These are phyloP conservation scores for Catharus fuscescens DNA, from an alignment of 2,113 vertebrate species.

Conservation along the genomic window DNA sequence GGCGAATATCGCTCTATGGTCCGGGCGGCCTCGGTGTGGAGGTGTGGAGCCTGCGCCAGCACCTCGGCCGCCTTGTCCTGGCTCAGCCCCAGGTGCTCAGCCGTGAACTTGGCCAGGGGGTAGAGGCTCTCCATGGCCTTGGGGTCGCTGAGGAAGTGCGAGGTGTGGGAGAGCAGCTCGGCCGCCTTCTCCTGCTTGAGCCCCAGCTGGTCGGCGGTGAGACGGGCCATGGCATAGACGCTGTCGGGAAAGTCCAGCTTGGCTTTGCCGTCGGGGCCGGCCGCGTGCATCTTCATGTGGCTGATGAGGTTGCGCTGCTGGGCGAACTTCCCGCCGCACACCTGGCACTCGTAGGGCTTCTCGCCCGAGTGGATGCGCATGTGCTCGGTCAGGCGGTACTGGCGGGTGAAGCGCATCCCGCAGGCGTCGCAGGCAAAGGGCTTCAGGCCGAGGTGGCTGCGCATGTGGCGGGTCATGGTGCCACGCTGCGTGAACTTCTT, in stretches of 20 bases:
- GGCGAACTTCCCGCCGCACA: slow-evolving; percentile 98
- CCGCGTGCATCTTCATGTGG: slow-evolving; percentile 99
- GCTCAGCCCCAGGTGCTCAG: slow-evolving; percentile 89
- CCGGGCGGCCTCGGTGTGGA: slow-evolving; percentile 80
- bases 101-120: slow-evolving; percentile 92
- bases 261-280: slow-evolving; percentile 86
- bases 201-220: slow-evolving; percentile 91
- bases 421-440: slow-evolving; percentile 97
- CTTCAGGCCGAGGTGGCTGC: slow-evolving; percentile 97
- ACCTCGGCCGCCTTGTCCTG: slow-evolving; percentile 92
- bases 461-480: slow-evolving; percentile 99
- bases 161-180: slow-evolving; percentile 90
- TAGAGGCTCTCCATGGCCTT: slow-evolving; percentile 95
- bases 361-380: slow-evolving; percentile 99
- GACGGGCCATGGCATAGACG: slow-evolving; percentile 93
- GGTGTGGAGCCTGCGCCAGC: slow-evolving; percentile 81
- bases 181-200: slow-evolving; percentile 94
- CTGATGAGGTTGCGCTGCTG: slow-evolving; percentile 99
- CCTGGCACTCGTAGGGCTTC: slow-evolving; percentile 98
- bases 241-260: slow-evolving; percentile 93
- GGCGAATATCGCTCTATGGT: slow-evolving; percentile 94
- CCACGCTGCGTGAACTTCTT: slow-evolving; percentile 99
- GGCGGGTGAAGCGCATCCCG: slow-evolving; percentile 98
- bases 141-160: slow-evolving; percentile 90
- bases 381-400: slow-evolving; percentile 98